phyloP scores from a whole-genome alignment of 1,140 invertebrate species.

The Musca vetustissima region DNA sequence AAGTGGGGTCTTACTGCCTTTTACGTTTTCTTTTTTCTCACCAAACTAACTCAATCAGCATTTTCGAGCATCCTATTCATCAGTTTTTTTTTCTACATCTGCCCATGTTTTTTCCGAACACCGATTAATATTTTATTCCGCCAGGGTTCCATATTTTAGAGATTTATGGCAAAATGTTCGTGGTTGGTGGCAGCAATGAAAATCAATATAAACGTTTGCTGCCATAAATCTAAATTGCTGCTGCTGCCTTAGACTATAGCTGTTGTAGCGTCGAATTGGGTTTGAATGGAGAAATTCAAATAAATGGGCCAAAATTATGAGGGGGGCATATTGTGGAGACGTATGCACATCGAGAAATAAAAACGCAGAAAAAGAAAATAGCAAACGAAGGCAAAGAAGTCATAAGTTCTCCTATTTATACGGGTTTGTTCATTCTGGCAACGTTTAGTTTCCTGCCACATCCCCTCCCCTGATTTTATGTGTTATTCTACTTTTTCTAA shows the following conservation, averaged over 20 bases:
- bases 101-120: background rate
- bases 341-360: too few relatives aligned
- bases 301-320: too few relatives aligned
- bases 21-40: background rate
- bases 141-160: background rate
- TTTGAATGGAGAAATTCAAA: too few relatives aligned
- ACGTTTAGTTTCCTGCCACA: background rate
- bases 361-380: too few relatives aligned
- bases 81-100: background rate
- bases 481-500: background rate
- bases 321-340: too few relatives aligned
- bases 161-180: constrained; percentile 15
- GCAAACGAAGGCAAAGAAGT: background rate
- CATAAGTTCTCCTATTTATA: constrained; percentile 19
- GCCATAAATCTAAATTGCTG: constrained; percentile 23
- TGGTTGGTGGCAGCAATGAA: constrained; percentile 22
- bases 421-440: background rate
- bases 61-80: background rate
- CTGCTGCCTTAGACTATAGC: background rate
- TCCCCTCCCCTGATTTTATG: background rate
- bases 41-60: too few relatives aligned
- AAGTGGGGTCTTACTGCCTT: background rate
- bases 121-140: too few relatives aligned
- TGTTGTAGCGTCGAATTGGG: too few relatives aligned
- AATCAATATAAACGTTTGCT: constrained; percentile 23